phyloP scores from a whole-genome alignment of 1,140 invertebrate genomes.

The Megalonaias nervosa region DNA sequence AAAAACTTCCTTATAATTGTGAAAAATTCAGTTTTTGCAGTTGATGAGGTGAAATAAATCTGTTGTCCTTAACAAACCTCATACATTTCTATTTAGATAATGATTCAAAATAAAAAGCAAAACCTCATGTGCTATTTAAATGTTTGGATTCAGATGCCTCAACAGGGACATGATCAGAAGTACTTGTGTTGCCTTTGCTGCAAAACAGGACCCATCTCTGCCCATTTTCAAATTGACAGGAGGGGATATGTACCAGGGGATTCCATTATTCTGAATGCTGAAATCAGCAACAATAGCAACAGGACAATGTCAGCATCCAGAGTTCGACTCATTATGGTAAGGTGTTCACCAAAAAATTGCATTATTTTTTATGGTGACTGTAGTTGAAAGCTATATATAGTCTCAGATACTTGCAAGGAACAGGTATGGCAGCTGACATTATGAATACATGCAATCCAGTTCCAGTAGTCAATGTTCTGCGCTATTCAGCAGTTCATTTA shows the following conservation, averaged over 20 bases:
- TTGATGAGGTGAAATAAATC: not conserved
- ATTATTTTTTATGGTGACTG: not conserved
- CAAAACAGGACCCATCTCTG: conserved; percentile 57
- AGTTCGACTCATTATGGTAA: conserved; percentile 41
- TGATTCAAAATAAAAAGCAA: not conserved
- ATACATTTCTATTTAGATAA: not conserved
- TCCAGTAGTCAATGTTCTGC: no score
- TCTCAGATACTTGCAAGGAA: no score
- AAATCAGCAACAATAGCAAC: conserved; percentile 44
- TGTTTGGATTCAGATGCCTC: conserved; percentile 15
- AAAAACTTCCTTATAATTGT: not conserved
- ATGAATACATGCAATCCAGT: no score
- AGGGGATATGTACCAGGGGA: conserved; percentile 58
- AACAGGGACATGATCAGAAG: conserved; percentile 27
- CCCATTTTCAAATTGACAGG: conserved; percentile 39
- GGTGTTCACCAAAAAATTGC: not conserved
- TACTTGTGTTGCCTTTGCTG: conserved; percentile 60
- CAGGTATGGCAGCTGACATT: no score
- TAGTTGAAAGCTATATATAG: not conserved
- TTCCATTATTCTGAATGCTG: conserved; percentile 41
- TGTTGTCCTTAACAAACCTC: not conserved
- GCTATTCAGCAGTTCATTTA: no score
- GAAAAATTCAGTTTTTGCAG: not conserved
- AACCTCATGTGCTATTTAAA: conserved; percentile 5
- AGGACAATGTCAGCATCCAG: conserved; percentile 30